Evolutionary conservation across 2,797 vertebrate species (phyloP), one percentile per base, ranked within the genome.

Genomic region (Melanotaenia parkinsoni): DNA sequence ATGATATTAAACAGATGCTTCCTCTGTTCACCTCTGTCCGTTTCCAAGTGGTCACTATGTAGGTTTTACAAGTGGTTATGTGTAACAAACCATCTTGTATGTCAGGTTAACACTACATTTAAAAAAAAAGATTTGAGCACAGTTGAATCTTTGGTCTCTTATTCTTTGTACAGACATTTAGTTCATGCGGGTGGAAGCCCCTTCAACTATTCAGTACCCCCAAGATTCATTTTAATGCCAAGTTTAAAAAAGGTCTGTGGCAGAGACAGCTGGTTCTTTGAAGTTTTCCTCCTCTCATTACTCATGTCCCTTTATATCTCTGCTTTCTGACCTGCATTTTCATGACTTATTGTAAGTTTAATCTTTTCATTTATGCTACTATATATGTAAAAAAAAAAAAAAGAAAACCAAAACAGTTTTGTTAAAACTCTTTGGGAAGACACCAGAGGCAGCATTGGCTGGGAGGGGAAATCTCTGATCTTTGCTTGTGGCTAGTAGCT

Each of bases 161-260:
- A 40, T 40, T 40, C 13, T 14, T 11, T 40, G 3, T 40, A 3
- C 38, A 40, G 38, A 40, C 38, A 40, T 40, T 40, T 14, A 22
- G 50, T 22, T 51, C 0, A 12, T 51, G 50, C 12, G 50, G 50
- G 50, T 11, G 3, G n/a, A 24, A 24, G 50, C 50, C 20, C 22
- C 50, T 24, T 9, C 11, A 14, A 53, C 22, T 10, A 26, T 24
- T 53, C 22, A 28, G 11, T 26, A 28, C 12, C 24, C 24, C 12
- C 51, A 54, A 24, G 51, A 54, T 26, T 54, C 22, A 54, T 54
- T 54, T 54, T 24, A 54, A 24, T 54, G 51, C 24, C 51, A 54
- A 54, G 51, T 53, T 22, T 54, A 26, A 26, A 26, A 47, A 24
- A 54, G 24, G 24, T 54, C 51, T 26, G 22, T 26, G 24, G 26